These are phyloP conservation scores for Andrena chrysosceles DNA, from an alignment of 2,888 invertebrate genomes.

Conservation along the genomic window DNA sequence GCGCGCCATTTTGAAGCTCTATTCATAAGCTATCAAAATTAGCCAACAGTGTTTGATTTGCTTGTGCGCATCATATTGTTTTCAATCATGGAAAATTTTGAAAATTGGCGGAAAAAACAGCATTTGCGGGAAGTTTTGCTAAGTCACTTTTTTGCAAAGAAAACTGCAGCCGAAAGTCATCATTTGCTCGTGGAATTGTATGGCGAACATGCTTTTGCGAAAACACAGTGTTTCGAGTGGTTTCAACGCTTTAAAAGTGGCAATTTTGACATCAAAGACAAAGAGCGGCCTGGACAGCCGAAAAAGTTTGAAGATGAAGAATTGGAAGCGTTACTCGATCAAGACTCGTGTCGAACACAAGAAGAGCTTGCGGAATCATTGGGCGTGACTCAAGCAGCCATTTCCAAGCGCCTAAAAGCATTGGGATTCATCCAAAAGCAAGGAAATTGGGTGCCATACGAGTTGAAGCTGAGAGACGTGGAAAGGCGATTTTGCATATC, in stretches of 20 bases:
- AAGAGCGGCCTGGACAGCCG: neutral
- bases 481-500: neutral
- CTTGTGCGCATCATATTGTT: too few species aligned
- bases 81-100: too few species aligned
- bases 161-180: constrained; percentile 1
- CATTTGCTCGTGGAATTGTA: constrained; percentile 5
- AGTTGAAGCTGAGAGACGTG: constrained; percentile 15
- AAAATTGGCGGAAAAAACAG: too few species aligned
- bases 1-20: neutral
- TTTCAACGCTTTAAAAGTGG: constrained; percentile 25
- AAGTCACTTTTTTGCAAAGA: neutral
- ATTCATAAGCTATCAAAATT: neutral
- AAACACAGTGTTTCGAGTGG: constrained; percentile 3
- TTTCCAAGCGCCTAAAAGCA: too few species aligned
- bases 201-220: neutral
- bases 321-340: too few species aligned
- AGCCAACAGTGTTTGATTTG: neutral
- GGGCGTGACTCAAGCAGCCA: too few species aligned
- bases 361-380: too few species aligned
- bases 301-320: too few species aligned
- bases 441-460: neutral
- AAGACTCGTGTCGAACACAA: too few species aligned
- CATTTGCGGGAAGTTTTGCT: too few species aligned
- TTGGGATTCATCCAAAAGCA: too few species aligned
- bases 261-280: constrained; percentile 10